phyloP scores from a whole-genome alignment of 2,113 vertebrate genomes.

The Patagioenas fasciata region DNA sequence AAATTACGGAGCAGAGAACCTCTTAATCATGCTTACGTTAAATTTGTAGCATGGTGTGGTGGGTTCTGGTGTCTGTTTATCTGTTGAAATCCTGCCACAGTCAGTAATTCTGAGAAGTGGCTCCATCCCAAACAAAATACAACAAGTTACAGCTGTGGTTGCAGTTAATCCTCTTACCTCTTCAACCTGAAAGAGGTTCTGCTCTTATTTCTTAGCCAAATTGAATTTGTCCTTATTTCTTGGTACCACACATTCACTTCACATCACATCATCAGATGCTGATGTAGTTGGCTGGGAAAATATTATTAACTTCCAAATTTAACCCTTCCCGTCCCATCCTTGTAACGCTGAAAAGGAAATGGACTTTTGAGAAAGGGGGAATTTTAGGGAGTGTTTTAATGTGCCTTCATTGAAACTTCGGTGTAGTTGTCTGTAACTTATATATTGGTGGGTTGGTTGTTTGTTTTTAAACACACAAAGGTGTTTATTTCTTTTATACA shows the following conservation, averaged over 20 bases:
- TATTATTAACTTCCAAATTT: background rate
- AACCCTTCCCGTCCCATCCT: background rate
- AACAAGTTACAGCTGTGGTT: background rate
- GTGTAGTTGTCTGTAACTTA: background rate
- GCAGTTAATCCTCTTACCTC: background rate
- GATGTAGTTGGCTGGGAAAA: fast-evolving
- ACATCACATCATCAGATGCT: background rate
- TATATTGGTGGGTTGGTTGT: background rate
- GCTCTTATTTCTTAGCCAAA: background rate
- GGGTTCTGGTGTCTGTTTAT: background rate
- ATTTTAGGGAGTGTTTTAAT: background rate
- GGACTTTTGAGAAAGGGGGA: background rate
- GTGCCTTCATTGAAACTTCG: background rate
- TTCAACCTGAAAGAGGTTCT: background rate
- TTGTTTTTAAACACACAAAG: fast-evolving
- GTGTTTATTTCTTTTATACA: background rate
- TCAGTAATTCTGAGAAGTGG: background rate
- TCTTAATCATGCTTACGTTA: background rate
- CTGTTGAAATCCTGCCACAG: background rate
- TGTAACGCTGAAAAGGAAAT: background rate
- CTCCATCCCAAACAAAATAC: background rate
- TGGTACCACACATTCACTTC: background rate
- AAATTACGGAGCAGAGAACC: background rate
- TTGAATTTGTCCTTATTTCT: background rate
- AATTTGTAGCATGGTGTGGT: background rate